Conservation (phyloP, 2,888 invertebrate species). For the Dryadula phaetusa region DNA sequence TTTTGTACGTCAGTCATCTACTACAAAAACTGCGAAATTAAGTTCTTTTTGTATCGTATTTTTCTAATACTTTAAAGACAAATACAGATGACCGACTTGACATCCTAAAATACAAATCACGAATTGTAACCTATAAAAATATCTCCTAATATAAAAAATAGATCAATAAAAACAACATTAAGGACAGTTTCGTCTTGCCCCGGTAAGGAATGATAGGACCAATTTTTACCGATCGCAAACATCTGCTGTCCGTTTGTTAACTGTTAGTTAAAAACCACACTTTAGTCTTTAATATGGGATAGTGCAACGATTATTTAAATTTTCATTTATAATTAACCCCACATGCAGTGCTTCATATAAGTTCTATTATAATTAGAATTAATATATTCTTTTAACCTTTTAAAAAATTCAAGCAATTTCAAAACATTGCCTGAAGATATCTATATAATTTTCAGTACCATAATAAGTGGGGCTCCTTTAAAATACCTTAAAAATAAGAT, state of each 20-base stretch:
- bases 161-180: constrained; percentile 50
- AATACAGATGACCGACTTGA: constrained; percentile 15
- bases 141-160: constrained; percentile 44
- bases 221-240: constrained; percentile 85
- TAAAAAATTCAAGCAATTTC: constrained; percentile 21
- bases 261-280: constrained; percentile 43
- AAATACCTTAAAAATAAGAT: constrained; percentile 14
- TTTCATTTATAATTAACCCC: constrained; percentile 20
- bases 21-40: constrained; percentile 13
- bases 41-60: constrained; percentile 9
- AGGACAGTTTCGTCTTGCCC: constrained; percentile 64
- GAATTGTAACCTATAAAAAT: constrained; percentile 33
- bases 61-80: constrained; percentile 2
- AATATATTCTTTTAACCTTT: constrained; percentile 12
- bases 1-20: constrained; percentile 28
- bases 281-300: constrained; percentile 67
- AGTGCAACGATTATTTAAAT: constrained; percentile 41
- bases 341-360: constrained; percentile 17
- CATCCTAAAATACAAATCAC: constrained; percentile 9
- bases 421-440: neutral
- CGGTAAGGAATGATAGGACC: constrained; percentile 87
- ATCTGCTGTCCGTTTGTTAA: constrained; percentile 51
- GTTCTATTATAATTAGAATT: constrained; percentile 13
- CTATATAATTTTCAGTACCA: constrained; percentile 9
- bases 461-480: neutral